These are phyloP conservation scores for Escarpia spicata DNA, from an alignment of 2,888 invertebrate genomes.

Conservation along the genomic window DNA sequence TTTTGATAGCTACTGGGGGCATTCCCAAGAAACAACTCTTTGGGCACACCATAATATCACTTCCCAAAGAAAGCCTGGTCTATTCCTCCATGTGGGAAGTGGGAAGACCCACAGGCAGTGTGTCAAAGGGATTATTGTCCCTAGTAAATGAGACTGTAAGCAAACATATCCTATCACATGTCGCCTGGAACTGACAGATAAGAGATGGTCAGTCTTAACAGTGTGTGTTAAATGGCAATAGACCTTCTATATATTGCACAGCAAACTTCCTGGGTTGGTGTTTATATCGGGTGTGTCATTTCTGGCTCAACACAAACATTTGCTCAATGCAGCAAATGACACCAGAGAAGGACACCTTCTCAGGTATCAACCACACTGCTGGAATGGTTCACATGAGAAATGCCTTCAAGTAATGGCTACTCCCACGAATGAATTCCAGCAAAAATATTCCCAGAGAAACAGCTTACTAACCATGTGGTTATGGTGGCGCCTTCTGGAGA, in stretches of 20 bases:
- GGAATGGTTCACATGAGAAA: too few relatives aligned
- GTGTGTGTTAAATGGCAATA: not conserved
- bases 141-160: not conserved
- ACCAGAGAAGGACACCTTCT: not conserved
- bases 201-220: not conserved
- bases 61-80: not conserved
- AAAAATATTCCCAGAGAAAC: too few relatives aligned
- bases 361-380: not conserved
- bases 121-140: not conserved
- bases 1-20: not conserved
- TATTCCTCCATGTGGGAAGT: not conserved
- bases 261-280: not conserved
- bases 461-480: too few relatives aligned
- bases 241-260: not conserved
- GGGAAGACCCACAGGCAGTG: not conserved
- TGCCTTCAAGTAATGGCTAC: too few relatives aligned
- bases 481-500: too few relatives aligned
- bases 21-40: not conserved
- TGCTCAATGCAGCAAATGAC: not conserved
- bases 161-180: not conserved
- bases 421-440: too few relatives aligned
- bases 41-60: not conserved
- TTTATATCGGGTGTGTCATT: not conserved
- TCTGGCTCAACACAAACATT: not conserved
- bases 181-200: not conserved